Conservation (phyloP, 2,797 vertebrate species). For the Amphiprion clarkii region DNA sequence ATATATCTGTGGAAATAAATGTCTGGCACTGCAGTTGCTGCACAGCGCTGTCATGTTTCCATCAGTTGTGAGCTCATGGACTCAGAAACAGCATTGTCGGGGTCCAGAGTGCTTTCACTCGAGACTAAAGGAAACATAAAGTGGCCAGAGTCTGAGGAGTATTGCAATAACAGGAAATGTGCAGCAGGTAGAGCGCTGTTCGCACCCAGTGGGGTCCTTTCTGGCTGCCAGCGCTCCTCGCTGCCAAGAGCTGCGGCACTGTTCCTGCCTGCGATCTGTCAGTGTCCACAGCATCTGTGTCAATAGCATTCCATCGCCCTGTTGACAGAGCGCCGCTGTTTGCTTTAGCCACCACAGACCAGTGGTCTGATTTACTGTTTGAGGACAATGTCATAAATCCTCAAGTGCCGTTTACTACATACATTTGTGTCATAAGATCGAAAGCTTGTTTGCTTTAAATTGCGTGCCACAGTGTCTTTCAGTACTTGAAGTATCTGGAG, state of each 20-base stretch:
- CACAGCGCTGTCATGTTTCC: conserved; percentile 26
- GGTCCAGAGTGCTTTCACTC: conserved; percentile 31
- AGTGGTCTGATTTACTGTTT: conserved; percentile 80
- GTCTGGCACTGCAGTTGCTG: conserved; percentile 10
- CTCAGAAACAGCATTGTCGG: conserved; percentile 3
- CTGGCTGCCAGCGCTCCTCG: conserved; percentile 49
- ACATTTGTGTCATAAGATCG: conserved; percentile 70
- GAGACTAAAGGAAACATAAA: conserved; percentile 42
- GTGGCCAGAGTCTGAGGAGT: conserved; percentile 30
- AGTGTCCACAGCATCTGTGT: conserved; percentile 85
- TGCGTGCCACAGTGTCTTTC: conserved; percentile 59
- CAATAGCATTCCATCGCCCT: conserved; percentile 84
- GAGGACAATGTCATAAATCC: conserved; percentile 82
- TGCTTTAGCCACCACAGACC: conserved; percentile 79
- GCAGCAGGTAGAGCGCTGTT: conserved; percentile 72
- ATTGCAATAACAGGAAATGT: conserved; percentile 73
- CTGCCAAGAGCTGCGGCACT: conserved; percentile 72
- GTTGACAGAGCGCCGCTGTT: conserved; percentile 84
- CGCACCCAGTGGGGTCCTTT: conserved; percentile 50
- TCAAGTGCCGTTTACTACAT: conserved; percentile 65
- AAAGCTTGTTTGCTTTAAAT: conserved; percentile 73
- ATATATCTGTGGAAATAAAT: conserved; percentile 37
- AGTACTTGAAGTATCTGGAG: conserved; percentile 55
- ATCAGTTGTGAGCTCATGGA: conserved; percentile 23
- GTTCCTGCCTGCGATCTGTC: conserved; percentile 80